A percentile compares a stretch with the other conserved stretches of the same genome.
Conservation (phyloP, 2,797 vertebrate genomes). For the Catamblyrhynchus diadema region DNA sequence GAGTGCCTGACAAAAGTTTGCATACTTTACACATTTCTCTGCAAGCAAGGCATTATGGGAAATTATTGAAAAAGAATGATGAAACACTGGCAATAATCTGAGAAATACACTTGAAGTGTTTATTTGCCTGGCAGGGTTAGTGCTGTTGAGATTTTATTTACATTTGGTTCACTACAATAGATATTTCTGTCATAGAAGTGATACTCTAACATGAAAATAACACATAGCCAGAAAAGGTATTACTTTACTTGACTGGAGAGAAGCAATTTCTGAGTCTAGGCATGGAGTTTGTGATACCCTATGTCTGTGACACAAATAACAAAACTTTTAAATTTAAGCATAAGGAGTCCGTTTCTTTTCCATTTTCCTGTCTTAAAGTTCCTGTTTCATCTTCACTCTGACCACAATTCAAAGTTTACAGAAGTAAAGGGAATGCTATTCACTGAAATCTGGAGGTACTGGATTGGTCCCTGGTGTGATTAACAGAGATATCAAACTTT, state of each 20-base stretch:
- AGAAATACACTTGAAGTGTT: background rate
- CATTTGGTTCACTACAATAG: background rate
- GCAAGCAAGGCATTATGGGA: background rate
- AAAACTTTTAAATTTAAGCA: background rate
- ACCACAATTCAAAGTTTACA: background rate
- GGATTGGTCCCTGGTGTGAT: background rate
- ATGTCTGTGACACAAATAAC: background rate
- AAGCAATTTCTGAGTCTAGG: background rate
- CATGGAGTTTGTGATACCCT: background rate
- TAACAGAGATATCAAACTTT: background rate
- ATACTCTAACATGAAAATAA: background rate
- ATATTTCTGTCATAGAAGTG: background rate
- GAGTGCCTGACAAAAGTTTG: background rate
- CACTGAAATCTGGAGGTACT: background rate
- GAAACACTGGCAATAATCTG: background rate
- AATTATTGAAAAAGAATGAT: background rate
- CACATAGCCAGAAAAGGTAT: rapidly evolving
- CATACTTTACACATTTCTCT: background rate
- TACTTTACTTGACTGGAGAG: background rate
- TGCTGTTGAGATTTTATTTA: background rate
- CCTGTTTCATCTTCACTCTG: background rate
- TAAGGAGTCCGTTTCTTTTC: background rate
- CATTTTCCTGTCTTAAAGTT: background rate
- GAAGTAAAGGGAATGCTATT: background rate
- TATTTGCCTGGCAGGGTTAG: background rate